These are phyloP conservation scores for Pyrgilauda ruficollis DNA, from an alignment of 2,113 vertebrate genomes.

Conservation along the genomic window DNA sequence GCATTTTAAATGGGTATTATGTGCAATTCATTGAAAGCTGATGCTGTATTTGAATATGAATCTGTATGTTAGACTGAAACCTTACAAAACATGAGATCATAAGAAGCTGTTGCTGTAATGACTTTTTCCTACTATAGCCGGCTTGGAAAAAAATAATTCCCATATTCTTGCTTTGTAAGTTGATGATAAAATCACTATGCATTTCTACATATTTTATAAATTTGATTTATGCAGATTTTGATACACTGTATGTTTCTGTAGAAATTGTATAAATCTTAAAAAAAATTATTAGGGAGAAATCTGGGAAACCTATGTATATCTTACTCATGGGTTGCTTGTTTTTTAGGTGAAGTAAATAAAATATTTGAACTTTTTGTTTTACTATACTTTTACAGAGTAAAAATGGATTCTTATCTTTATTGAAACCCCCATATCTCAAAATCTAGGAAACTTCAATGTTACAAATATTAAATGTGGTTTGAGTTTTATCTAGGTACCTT, in stretches of 20 bases:
- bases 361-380: slow-evolving; percentile 75
- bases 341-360: slow-evolving; percentile 81
- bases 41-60: slow-evolving; percentile 63
- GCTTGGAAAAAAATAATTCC: slow-evolving; percentile 73
- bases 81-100: slow-evolving; percentile 48
- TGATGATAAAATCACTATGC: slow-evolving; percentile 81
- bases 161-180: slow-evolving; percentile 80
- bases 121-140: slow-evolving; percentile 73
- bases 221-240: slow-evolving; percentile 87
- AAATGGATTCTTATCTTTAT: not conserved
- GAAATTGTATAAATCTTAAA: slow-evolving; percentile 82
- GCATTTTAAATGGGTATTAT: slow-evolving; percentile 68
- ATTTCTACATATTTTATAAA: slow-evolving; percentile 86
- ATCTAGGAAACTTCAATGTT: not conserved
- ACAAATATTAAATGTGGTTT: not conserved
- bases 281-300: slow-evolving; percentile 78
- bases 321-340: slow-evolving; percentile 79
- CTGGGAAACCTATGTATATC: slow-evolving; percentile 73
- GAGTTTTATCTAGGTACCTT: not conserved
- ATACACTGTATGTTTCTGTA: slow-evolving; percentile 88
- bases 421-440: not conserved
- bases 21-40: slow-evolving; percentile 71
- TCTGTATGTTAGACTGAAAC: slow-evolving; percentile 67
- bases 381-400: slow-evolving; percentile 18
- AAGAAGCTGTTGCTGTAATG: slow-evolving; percentile 72